Base-by-base conservation (phyloP, 2,113 vertebrate genomes). In the Ceyx cyanopectus region DNA sequence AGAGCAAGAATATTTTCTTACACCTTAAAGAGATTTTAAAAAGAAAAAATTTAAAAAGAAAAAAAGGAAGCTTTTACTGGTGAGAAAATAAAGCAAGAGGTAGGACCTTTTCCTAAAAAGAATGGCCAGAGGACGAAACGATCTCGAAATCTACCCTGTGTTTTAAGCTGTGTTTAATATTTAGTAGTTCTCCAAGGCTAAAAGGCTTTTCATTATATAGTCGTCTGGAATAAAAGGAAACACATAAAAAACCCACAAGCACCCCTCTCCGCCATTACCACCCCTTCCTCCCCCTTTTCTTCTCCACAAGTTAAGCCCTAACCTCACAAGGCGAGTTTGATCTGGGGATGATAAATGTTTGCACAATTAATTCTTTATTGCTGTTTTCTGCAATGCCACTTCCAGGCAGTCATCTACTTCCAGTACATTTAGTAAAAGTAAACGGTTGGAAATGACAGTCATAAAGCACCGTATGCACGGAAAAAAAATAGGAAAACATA, bases 281-380 rank as follows among this genome's bases (percentile, higher is more conserved):
- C 58, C 48, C 54, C 50, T 89, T 67, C 91, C 80, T 93, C 75
- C 61, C 74, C 51, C 91, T 82, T 91, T 77, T 90, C 72, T 85
- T 66, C 65, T 80, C 82, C 82, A 3, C 73, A 62, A 81, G 69
- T 73, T 81, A 63, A 90, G 66, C 60, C 87, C 48, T 7, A 84
- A 70, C 79, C 79, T 94, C 93, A 83, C 93, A 85, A 54, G 73
- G 29, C 82, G 85, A 89, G 89, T 79, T 95, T 92, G 93, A 93
- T 91, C 85, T 75, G 89, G 76, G 74, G 75, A 87, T 80, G 87
- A 92, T 78, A 94, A 93, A 97, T 90, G 83, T 94, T 94, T 94
- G 85, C 48, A 90, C 89, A 96, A 90, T 93, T 93, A 94, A 94
- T 97, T 89, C 74, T 95, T 94, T 90, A 87, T 79, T 93, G 90